Percentiles rank a stretch among this genome's conserved stretches.
Conservation (phyloP, 2,113 vertebrate species). For the Anoplopoma fimbria region DNA sequence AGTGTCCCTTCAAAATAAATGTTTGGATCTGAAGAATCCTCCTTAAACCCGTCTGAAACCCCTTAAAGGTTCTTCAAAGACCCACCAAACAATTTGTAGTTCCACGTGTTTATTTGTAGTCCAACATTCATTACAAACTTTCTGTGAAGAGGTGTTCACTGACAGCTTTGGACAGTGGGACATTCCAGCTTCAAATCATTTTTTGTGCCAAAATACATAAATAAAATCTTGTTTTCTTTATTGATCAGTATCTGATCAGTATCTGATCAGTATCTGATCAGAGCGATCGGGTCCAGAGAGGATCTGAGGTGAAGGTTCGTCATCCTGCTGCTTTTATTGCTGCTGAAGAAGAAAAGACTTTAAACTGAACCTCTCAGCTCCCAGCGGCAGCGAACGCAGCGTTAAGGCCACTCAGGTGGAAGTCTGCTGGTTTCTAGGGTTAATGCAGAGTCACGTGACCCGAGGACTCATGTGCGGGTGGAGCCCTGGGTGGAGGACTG, state of each 20-base stretch:
- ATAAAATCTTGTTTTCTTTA: neutral
- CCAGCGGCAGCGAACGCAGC: slow-evolving; percentile 37
- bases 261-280: neutral
- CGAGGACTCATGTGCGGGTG: neutral
- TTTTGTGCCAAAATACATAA: neutral
- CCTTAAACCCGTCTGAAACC: neutral
- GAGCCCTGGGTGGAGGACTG: neutral
- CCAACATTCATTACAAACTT: slow-evolving; percentile 15
- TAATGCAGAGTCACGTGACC: neutral
- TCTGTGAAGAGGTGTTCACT: slow-evolving; percentile 33
- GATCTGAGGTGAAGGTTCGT: no score
- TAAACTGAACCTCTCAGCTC: neutral
- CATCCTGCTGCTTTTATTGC: neutral
- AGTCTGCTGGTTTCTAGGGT: slow-evolving; percentile 18
- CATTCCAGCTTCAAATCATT: neutral
- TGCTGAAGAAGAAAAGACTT: neutral
- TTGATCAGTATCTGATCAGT: neutral
- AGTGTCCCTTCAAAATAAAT: slow-evolving; percentile 4
- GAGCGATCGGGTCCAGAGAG: neutral
- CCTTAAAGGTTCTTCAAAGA: neutral
- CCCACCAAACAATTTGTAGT: neutral
- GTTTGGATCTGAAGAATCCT: neutral
- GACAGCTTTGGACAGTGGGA: slow-evolving; percentile 17
- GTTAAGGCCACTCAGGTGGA: slow-evolving; percentile 59
- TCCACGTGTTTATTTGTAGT: slow-evolving; percentile 26